Conservation (phyloP, 2,888 invertebrate species). For the Pseudeuparius sepicola region DNA sequence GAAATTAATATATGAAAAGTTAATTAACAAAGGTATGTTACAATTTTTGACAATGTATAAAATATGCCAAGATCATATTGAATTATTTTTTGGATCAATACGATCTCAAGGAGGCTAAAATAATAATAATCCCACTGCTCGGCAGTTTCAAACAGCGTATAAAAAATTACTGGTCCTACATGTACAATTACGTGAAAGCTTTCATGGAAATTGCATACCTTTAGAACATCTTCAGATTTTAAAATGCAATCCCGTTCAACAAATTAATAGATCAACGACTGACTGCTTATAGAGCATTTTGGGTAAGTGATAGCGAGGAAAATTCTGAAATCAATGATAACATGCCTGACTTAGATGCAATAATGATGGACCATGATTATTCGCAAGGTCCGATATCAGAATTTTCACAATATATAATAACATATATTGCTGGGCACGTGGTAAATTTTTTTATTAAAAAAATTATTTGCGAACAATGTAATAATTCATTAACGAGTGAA, state of each 20-base stretch:
- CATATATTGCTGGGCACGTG: slow-evolving; percentile 3
- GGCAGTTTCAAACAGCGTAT: slow-evolving; percentile 10
- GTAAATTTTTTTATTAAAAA: slow-evolving; percentile 6
- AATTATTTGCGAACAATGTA: slow-evolving; percentile 6
- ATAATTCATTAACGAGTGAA: neutral
- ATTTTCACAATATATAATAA: slow-evolving; percentile 3
- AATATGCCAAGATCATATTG: no score
- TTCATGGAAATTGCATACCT: slow-evolving; percentile 8
- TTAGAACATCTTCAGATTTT: slow-evolving; percentile 7
- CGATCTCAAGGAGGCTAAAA: no score
- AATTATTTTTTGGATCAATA: no score
- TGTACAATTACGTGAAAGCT: slow-evolving; percentile 7
- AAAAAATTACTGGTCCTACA: slow-evolving; percentile 8
- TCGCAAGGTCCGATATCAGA: neutral
- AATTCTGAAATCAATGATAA: neutral
- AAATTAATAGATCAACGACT: slow-evolving; percentile 8
- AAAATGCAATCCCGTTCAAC: slow-evolving; percentile 2
- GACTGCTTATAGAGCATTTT: no score
- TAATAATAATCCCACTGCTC: no score
- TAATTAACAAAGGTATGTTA: no score
- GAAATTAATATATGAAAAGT: no score
- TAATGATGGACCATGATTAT: slow-evolving; percentile 2
- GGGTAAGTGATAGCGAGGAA: no score
- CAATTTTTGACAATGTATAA: no score
- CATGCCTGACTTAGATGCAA: neutral